These are phyloP conservation scores for Drosophila parthenogenetica DNA, from an alignment of 2,888 invertebrate species.

Conservation along the genomic window DNA sequence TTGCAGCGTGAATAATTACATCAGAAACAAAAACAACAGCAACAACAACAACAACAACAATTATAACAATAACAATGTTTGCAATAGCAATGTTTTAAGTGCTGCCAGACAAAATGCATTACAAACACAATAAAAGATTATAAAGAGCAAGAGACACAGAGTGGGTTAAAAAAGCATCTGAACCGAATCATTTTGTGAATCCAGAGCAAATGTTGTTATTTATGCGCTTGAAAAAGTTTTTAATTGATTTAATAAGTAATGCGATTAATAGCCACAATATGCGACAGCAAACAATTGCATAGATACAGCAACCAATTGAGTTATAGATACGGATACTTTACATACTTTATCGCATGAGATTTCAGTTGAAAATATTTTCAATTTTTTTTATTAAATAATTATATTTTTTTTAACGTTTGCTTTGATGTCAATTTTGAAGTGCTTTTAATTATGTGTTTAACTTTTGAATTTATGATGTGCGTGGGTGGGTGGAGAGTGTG, in stretches of 20 bases:
- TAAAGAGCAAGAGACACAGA: constrained; percentile 27
- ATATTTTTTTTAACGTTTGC: constrained; percentile 22
- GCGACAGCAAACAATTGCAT: constrained; percentile 33
- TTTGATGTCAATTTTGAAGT: constrained; percentile 65
- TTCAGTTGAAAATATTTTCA: constrained; percentile 7
- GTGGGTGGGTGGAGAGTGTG: neutral
- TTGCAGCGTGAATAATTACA: constrained; percentile 80
- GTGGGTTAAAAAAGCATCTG: neutral
- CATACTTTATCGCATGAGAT: constrained; percentile 4
- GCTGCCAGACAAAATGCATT: constrained; percentile 60
- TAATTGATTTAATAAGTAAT: constrained; percentile 80
- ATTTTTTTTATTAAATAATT: constrained; percentile 11
- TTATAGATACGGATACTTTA: constrained; percentile 20
- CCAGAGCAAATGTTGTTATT: constrained; percentile 72
- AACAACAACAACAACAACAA: constrained; percentile 17
- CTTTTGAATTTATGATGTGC: constrained; percentile 68
- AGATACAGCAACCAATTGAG: constrained; percentile 17
- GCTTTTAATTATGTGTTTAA: constrained; percentile 76
- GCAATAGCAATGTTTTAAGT: constrained; percentile 24
- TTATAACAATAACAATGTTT: constrained; percentile 24
- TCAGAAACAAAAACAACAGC: constrained; percentile 64
- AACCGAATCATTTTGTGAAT: constrained; percentile 3
- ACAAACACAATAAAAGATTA: constrained; percentile 71
- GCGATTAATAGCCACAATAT: constrained; percentile 73
- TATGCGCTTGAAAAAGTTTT: constrained; percentile 79